A percentile compares a stretch with the other conserved stretches of the same genome.
Conservation (phyloP, 2,888 invertebrate species). For the Lissonota sp. region DNA sequence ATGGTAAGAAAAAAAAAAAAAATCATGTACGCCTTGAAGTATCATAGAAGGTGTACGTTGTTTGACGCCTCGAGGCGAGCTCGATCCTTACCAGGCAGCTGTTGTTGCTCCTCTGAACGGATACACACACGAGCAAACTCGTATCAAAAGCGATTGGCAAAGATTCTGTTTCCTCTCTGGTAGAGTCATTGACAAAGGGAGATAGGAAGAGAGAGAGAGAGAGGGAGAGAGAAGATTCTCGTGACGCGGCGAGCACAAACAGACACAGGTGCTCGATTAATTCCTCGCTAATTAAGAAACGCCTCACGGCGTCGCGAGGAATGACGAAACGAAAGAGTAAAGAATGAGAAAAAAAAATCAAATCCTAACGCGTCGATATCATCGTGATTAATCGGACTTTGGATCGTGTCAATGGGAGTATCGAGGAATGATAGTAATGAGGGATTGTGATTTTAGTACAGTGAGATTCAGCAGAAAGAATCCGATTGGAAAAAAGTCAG, state of each 20-base stretch:
- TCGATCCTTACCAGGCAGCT: slow-evolving; percentile 30
- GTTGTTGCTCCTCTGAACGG: slow-evolving; percentile 27
- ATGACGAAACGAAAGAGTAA: too few relatives aligned
- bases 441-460: neutral
- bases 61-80: slow-evolving; percentile 52
- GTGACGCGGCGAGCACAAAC: slow-evolving; percentile 2
- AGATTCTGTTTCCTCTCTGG: slow-evolving; percentile 26
- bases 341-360: too few relatives aligned
- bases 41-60: slow-evolving; percentile 9
- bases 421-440: slow-evolving; percentile 16
- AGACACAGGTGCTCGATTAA: slow-evolving; percentile 48
- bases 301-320: slow-evolving; percentile 3
- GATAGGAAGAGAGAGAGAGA: too few relatives aligned
- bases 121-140: too few relatives aligned
- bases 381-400: too few relatives aligned
- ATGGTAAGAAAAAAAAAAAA: slow-evolving; percentile 19
- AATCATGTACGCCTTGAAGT: neutral
- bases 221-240: neutral
- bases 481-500: slow-evolving; percentile 76
- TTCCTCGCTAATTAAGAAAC: slow-evolving; percentile 55
- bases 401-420: neutral
- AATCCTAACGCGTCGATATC: too few relatives aligned
- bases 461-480: slow-evolving; percentile 65
- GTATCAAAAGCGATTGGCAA: slow-evolving; percentile 19
- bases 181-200: too few relatives aligned